These are phyloP conservation scores for Notechis scutatus DNA, from an alignment of 2,113 vertebrate genomes.

Conservation along the genomic window DNA sequence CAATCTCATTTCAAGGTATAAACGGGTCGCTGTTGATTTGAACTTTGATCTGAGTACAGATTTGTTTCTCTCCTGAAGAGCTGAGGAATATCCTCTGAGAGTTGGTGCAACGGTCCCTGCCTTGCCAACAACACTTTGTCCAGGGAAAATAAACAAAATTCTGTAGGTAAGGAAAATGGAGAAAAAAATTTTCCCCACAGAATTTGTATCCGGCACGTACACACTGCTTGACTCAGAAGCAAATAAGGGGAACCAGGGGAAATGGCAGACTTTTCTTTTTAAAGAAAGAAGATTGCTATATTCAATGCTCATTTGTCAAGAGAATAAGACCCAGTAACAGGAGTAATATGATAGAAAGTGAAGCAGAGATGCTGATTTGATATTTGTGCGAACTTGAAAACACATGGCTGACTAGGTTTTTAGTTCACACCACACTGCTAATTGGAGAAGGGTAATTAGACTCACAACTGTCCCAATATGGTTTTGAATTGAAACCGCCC, in stretches of 20 bases:
- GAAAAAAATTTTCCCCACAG: no score
- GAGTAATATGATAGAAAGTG: background rate
- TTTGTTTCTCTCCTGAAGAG: background rate
- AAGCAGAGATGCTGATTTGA: background rate
- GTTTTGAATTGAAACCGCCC: background rate
- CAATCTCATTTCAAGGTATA: background rate
- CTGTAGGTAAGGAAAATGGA: background rate
- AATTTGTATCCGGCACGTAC: background rate
- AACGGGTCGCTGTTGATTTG: background rate
- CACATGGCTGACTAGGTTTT: background rate
- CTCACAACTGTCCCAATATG: background rate
- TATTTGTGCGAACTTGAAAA: background rate
- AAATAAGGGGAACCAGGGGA: background rate
- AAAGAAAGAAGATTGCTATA: background rate
- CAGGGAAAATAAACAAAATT: background rate
- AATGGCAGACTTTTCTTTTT: background rate
- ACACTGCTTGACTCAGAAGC: background rate
- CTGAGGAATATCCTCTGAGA: background rate
- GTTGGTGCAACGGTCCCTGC: fast-evolving
- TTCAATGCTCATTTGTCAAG: background rate
- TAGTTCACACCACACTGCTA: background rate
- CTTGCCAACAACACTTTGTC: background rate
- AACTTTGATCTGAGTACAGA: background rate
- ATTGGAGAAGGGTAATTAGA: background rate
- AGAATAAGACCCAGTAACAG: background rate